Evolutionary conservation across 30 jellyfish, hydroid and myxozoan species (phyloP), one percentile per base, ranked within the genome.

Genomic region (Turritopsis rubra): DNA sequence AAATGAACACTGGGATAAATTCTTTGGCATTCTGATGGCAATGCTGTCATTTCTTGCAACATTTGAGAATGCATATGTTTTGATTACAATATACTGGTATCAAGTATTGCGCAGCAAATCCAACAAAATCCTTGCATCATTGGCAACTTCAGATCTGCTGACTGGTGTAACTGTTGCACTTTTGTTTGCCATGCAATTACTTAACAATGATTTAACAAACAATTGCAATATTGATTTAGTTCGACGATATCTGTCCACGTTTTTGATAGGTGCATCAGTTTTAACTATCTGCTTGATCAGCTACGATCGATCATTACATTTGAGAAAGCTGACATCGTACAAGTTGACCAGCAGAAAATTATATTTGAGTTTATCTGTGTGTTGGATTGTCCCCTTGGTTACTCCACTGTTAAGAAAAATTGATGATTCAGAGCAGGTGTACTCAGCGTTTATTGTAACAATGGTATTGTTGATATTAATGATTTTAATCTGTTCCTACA

Each of bases 181-280:
- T 8, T 23, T 68, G 77, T 68, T 68, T 68, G 77, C 30, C 31
- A 27, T 27, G 8, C 77, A 68, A 27, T 27, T 68, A 9, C 30
- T 68, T 8, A 19, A 68, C 9, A 27, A 68, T 7, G 77, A 68
- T n/a, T 27, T 68, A 19, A n/a, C 77, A 9, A 68, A 23, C 28
- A 23, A 68, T 1, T 68, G 77, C 30, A 68, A 22, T n/a, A 23
- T 68, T 23, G 77, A 68, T 23, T n/a, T 68, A 27, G 31, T 19
- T 68, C 77, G 77, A 1, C 16, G 77, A n/a, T 68, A n/a, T 68
- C 30, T 68, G 77, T 68, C 77, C 9, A 68, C 77, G 30, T 68
- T 68, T 68, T 19, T 68, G 28, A 68, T 68, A 7, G 77, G 77
- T 68, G 77, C 77, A 68, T 68, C 77, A 23, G 77, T 68, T 23